Percentiles rank a stretch among this genome's conserved stretches.
Evolutionary conservation across 1,140 invertebrate genomes (phyloP).

Genomic region (Zaprionus capensis): DNA sequence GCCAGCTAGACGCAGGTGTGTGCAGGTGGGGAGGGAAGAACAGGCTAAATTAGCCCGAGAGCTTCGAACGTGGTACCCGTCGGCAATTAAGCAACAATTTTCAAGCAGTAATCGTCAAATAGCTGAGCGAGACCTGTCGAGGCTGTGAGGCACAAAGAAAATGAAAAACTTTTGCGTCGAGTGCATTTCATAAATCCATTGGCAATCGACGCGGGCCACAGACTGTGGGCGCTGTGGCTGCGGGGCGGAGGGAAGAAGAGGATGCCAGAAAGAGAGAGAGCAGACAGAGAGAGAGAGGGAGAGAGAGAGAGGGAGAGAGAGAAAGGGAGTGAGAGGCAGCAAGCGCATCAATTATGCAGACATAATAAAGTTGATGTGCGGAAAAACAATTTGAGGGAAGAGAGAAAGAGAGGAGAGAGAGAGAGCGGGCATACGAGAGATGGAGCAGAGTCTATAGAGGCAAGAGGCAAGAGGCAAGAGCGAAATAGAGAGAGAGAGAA

Average conservation of each 20-base stretch:
- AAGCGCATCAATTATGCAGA: conserved; percentile 48
- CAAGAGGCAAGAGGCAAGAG: too few species aligned
- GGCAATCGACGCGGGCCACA: conserved; percentile 18
- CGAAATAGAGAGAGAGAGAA: neutral
- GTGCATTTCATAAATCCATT: conserved; percentile 64
- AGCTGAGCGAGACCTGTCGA: conserved; percentile 18
- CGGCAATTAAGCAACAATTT: conserved; percentile 77
- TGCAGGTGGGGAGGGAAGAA: conserved; percentile 1
- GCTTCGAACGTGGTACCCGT: conserved; percentile 11
- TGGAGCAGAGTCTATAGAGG: neutral
- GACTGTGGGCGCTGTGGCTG: conserved; percentile 3
- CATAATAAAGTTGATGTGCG: conserved; percentile 55
- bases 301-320: neutral
- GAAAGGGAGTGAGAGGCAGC: neutral
- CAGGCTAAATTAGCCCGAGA: conserved; percentile 62
- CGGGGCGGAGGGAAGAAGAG: neutral
- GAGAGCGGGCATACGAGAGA: neutral
- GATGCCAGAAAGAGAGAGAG: neutral
- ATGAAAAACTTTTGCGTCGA: conserved; percentile 19
- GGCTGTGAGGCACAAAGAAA: conserved; percentile 1
- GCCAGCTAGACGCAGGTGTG: conserved; percentile 41
- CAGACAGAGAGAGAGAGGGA: neutral
- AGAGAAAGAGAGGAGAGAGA: neutral
- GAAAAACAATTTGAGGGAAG: conserved; percentile 42
- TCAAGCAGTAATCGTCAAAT: conserved; percentile 52